Base-by-base conservation (phyloP, 1,140 invertebrate species). In the Drosophila paulistorum region DNA sequence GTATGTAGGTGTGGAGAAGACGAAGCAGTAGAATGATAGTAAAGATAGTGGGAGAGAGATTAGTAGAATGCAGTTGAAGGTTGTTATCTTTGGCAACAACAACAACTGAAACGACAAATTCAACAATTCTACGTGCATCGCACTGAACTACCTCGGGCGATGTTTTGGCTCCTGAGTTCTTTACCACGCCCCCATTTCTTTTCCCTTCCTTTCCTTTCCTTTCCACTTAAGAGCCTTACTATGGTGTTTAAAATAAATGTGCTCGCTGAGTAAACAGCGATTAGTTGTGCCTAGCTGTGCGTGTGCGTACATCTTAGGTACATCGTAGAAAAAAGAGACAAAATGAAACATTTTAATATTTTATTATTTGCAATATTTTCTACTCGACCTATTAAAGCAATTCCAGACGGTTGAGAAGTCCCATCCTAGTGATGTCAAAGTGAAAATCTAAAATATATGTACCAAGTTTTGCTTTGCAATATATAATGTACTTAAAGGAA, bases 231-330 rank as follows among this genome's bases (percentile, higher is more conserved):
- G 64, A 66, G 45, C 13, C 26, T 65, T 33, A 51, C 26, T 45
- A 23, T 39, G 20, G 7, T 81, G 83, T 81, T 74, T 68, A 75
- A 89, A 75, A 75, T 77, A 89, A 89, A 89, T 89, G 89, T 89
- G 85, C 77, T 84, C 71, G 65, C 68, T 73, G 74, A 62, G 78
- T 78, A 89, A 89, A 89, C 81, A 89, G 77, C 77, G 89, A 89
- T 89, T 84, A 89, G 85, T 69, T 72, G 67, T 59, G 75, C 55
- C 54, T 48, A 59, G 73, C 60, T 78, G 67, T 74, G 67, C 71
- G 71, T 33, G 79, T 64, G 57, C 80, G n/a, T n/a, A n/a, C n/a
- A n/a, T n/a, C n/a, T n/a, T n/a, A n/a, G n/a, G 70, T 59, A 33
- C 17, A 9, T 48, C 0, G 3, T 4, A 13, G 11, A 48, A 48